Evolutionary conservation across 2,888 invertebrate genomes (phyloP).

Genomic region (Corythucha ciliata): DNA sequence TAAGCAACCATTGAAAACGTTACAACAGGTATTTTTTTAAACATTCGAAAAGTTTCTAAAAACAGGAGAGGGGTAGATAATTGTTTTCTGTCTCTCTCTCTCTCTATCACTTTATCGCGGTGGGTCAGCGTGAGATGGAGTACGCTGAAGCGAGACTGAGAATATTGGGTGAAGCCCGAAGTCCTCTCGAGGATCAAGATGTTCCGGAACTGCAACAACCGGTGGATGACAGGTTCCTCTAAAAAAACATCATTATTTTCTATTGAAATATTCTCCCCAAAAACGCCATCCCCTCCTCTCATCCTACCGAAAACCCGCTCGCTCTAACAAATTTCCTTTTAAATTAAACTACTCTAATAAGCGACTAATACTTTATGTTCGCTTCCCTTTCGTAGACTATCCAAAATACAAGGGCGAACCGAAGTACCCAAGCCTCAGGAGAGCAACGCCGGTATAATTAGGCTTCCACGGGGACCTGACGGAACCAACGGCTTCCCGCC

Average conservation of each 20-base stretch:
- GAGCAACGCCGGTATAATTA: conserved; percentile 49
- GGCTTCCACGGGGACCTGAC: conserved; percentile 70
- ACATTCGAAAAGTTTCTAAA: neutral
- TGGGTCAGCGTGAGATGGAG: conserved; percentile 78
- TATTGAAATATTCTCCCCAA: no score
- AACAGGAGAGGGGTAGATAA: no score
- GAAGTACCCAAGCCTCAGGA: conserved; percentile 43
- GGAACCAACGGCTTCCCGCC: conserved; percentile 61
- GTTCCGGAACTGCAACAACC: conserved; percentile 14
- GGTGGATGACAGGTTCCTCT: conserved; percentile 49
- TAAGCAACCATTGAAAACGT: conserved; percentile 65
- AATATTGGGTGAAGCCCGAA: conserved; percentile 77
- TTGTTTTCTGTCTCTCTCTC: neutral
- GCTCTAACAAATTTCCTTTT: neutral
- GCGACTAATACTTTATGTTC: neutral
- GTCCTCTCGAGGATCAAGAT: conserved; percentile 58
- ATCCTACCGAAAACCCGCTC: neutral
- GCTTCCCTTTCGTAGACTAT: conserved; percentile 35
- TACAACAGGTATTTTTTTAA: conserved; percentile 52
- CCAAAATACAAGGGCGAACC: conserved; percentile 42
- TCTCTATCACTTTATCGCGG: no score
- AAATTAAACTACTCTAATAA: neutral
- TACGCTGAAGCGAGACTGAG: conserved; percentile 85
- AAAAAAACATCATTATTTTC: neutral
- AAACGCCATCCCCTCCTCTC: neutral